These are phyloP conservation scores for Whitmania pigra DNA, from an alignment of 1,140 invertebrate species.

Conservation along the genomic window DNA sequence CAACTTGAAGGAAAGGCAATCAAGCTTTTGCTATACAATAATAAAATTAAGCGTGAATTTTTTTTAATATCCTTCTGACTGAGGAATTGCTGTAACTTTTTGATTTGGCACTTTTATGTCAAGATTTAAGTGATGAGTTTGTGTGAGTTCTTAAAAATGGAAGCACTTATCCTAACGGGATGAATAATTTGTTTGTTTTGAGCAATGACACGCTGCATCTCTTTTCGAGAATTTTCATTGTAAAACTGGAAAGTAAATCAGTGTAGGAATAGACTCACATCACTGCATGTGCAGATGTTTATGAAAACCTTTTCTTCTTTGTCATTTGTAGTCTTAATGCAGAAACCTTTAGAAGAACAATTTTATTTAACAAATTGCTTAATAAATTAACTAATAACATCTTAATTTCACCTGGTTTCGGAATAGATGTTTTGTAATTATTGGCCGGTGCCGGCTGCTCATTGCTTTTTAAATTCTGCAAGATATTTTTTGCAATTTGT, in stretches of 20 bases:
- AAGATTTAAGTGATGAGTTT: not conserved
- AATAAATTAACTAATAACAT: too few relatives aligned
- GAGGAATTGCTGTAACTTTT: not conserved
- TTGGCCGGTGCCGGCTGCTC: too few relatives aligned
- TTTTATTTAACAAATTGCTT: too few relatives aligned
- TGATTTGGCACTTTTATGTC: too few relatives aligned
- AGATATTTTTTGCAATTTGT: too few relatives aligned
- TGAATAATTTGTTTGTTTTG: not conserved
- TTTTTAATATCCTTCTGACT: not conserved
- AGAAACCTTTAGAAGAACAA: conserved; percentile 53
- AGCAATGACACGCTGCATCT: too few relatives aligned
- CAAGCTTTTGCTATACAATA: not conserved
- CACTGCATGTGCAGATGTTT: conserved; percentile 37
- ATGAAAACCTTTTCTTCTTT: conserved; percentile 46
- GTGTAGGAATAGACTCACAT: conserved; percentile 30
- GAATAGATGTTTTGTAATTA: too few relatives aligned
- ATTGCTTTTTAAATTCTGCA: too few relatives aligned
- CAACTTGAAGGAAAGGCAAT: conserved; percentile 10
- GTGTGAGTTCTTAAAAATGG: not conserved
- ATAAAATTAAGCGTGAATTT: not conserved
- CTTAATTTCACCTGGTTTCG: too few relatives aligned
- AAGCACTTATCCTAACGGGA: not conserved
- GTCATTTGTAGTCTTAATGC: conserved; percentile 62
- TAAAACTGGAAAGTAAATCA: too few relatives aligned
- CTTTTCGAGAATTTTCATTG: too few relatives aligned